Base-by-base conservation (phyloP, 2,113 vertebrate genomes). In the Aspiorhynchus laticeps region DNA sequence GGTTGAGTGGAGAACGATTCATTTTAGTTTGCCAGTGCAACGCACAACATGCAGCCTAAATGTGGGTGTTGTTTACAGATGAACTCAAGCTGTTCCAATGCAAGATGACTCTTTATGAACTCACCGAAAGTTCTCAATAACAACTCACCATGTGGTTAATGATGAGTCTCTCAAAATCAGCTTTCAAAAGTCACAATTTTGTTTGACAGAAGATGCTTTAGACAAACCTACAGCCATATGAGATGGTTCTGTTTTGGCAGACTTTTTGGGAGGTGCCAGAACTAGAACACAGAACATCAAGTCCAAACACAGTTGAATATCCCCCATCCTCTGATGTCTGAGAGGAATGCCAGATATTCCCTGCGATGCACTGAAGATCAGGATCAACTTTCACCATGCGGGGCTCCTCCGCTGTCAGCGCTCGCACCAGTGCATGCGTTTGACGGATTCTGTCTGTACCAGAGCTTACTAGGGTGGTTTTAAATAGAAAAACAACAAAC, bases 11-110 rank as follows among this genome's bases (percentile, higher is more conserved):
- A 71, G 48, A 84, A 24, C 10, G 46, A 28, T 33, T 78, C 26
- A n/a, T 74, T 41, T 74, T 74, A 74, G 26, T 78, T 33, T 9
- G 43, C 81, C 81, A 71, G 31, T 14, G n/a, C 82, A 84, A 28
- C 36, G 19, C 51, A 59, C 69, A 74, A 76, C 38, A 46, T 86
- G 85, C 38, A 17, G 26, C 41, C 28, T 38, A 65, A 65, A 75
- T 43, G 86, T 88, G 85, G 84, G 84, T 77, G 88, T 88, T 46
- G 38, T 46, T 65, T 82, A 46, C 80, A 82, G 80, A 65, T 31
- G 59, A 82, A 82, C 80, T 82, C 80, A 65, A 82, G 80, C 80
- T 65, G 80, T 82, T 67, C 5, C 36, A 11, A 15, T 82, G 15
- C 56, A 28, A 65, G 80, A 82, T 63, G 78, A 80, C 33, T 76